Evolutionary conservation across 2,888 invertebrate genomes (phyloP).

Genomic region (Stenichneumon culpator): DNA sequence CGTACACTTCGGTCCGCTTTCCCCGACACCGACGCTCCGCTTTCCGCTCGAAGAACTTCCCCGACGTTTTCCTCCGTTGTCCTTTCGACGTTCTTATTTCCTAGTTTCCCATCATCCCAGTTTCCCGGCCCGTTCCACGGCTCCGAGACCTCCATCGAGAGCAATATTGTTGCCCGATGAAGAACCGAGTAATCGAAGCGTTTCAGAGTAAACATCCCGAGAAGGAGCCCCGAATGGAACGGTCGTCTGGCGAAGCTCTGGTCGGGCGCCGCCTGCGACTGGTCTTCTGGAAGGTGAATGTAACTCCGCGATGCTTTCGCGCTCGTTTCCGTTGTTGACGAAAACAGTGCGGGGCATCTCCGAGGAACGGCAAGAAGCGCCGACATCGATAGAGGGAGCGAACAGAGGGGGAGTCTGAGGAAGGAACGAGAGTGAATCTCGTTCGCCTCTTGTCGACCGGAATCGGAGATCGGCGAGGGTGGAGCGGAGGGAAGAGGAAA

Average conservation of each 20-base stretch:
- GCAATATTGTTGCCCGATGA: conserved; percentile 55
- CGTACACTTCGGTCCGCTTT: neutral
- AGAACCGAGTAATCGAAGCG: conserved; percentile 48
- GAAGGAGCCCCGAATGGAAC: neutral
- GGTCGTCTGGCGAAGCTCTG: neutral
- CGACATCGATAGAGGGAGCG: conserved; percentile 31
- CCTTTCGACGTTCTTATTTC: conserved; percentile 3
- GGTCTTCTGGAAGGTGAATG: conserved; percentile 47
- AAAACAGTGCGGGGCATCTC: conserved; percentile 6
- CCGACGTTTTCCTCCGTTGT: neutral
- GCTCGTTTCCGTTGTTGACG: conserved; percentile 11
- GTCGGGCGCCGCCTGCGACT: neutral
- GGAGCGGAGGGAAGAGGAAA: neutral
- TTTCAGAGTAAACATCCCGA: conserved; percentile 50
- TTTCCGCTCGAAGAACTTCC: neutral
- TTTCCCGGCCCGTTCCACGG: neutral
- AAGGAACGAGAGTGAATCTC: conserved; percentile 12
- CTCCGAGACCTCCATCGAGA: conserved; percentile 22
- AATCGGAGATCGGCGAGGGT: conserved; percentile 20
- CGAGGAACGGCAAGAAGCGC: neutral
- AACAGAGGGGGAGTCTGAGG: neutral
- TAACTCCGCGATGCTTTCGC: conserved; percentile 13
- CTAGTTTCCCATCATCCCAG: neutral
- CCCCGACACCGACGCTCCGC: neutral
- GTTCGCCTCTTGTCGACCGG: conserved; percentile 43